A percentile compares a stretch with the other conserved stretches of the same genome.
These are phyloP conservation scores for Sarotherodon lohbergeri DNA, from an alignment of 2,113 vertebrate species.

Conservation along the genomic window DNA sequence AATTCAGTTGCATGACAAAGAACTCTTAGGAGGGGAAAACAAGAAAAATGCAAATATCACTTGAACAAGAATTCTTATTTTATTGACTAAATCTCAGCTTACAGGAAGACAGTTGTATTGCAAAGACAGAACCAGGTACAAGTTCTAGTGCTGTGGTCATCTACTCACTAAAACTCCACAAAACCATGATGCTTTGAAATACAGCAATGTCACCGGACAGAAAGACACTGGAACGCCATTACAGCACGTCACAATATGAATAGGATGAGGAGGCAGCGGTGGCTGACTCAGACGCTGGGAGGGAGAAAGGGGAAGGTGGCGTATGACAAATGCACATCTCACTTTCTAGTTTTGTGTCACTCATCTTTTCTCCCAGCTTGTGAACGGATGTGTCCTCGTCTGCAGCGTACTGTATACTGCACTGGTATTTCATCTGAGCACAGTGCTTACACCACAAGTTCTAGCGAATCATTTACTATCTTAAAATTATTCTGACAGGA, in stretches of 20 bases:
- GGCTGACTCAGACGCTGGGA: neutral
- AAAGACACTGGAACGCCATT: conserved; percentile 30
- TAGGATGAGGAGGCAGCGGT: neutral
- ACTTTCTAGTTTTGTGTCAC: neutral
- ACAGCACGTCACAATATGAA: conserved; percentile 35
- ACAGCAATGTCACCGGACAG: conserved; percentile 35
- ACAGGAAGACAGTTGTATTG: conserved; percentile 80
- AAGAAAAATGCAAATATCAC: neutral
- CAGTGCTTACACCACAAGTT: neutral
- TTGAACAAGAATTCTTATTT: conserved; percentile 48
- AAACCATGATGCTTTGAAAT: conserved; percentile 36
- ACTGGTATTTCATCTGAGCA: neutral
- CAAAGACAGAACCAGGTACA: conserved; percentile 62
- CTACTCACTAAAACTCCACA: conserved; percentile 61
- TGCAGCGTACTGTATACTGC: neutral
- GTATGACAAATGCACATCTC: neutral
- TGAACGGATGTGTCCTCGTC: neutral
- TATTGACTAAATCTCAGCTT: conserved; percentile 70
- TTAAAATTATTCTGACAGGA: neutral
- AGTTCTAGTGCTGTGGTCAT: conserved; percentile 57
- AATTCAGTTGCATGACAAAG: neutral
- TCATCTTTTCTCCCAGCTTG: neutral
- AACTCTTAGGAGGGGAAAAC: neutral
- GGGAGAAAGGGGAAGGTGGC: neutral
- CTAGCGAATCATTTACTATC: neutral